Base-by-base conservation (phyloP, 2,888 invertebrate species). In the Lepidocyrtinus sp. region DNA sequence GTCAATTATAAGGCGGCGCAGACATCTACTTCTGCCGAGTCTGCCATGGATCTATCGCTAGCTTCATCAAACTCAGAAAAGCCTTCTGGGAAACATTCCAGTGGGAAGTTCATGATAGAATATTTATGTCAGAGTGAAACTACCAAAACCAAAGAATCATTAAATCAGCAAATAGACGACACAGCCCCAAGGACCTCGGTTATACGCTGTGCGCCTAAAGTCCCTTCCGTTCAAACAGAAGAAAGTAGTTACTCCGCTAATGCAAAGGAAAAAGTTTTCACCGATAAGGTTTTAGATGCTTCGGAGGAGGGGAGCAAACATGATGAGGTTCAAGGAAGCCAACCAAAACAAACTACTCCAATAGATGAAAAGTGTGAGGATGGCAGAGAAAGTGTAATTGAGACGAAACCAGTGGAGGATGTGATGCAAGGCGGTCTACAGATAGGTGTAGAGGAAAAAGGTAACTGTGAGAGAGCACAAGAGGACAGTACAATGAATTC, bases 41-140 rank as follows among this genome's bases (percentile, higher is more conserved):
- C 68, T 15, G 83, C 83, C 21, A 83, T 83, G 17, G 81, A 84
- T 50, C 67, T 84, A 24, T 73, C 55, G 7, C 25, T 55, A 21
- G 50, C 26, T 21, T 65, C 19, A 25, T 26, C 3, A 26, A 62
- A 55, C 22, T 46, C 68, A n/a, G n/a, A n/a, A n/a, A 55, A 65
- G 65, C 65, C 24, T 45, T 36, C 27, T 22, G n/a, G n/a, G n/a
- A 64, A 67, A 67, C 64, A 59, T 50, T 36, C 68, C 12, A 61
- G 65, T 55, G 64, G 70, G 24, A 85, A 80, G 36, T 85, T 85
- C 69, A 81, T 78, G 69, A 85, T 85, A 45, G 85, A 81, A 9
- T 83, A 85, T 75, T 55, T 55, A 55, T 55, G 55, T 55, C 55
- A 55, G 17, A 55, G 55, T 55, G 55, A 55, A 25, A 25, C n/a